phyloP scores from a whole-genome alignment of 2,888 invertebrate genomes.

The Tholera decimalis region DNA sequence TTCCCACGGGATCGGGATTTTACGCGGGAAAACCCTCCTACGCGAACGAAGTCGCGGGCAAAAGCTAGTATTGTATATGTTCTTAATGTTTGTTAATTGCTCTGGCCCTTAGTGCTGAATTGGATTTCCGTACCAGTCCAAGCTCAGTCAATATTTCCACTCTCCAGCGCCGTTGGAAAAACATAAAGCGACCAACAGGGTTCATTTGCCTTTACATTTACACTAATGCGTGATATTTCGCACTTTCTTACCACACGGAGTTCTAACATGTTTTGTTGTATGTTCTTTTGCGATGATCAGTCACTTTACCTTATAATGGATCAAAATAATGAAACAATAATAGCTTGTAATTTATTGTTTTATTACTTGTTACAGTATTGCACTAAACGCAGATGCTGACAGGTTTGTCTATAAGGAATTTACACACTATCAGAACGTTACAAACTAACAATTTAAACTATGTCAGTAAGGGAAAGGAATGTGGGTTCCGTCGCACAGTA shows the following conservation, averaged over 20 bases:
- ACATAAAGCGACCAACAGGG: conserved; percentile 25
- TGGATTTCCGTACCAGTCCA: conserved; percentile 3
- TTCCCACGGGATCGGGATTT: no score
- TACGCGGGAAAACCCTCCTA: no score
- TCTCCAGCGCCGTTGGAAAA: conserved; percentile 17
- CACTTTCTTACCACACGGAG: conserved; percentile 80
- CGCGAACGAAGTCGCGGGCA: no score
- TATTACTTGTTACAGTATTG: conserved; percentile 4
- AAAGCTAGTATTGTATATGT: no score
- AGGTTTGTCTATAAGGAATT: conserved; percentile 23
- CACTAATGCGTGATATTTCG: conserved; percentile 83
- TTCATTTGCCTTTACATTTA: conserved; percentile 76
- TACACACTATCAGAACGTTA: conserved; percentile 24
- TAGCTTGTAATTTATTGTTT: background rate
- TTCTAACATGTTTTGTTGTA: conserved; percentile 40
- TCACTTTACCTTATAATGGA: conserved; percentile 16
- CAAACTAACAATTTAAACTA: conserved; percentile 56
- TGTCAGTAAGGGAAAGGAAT: conserved; percentile 72
- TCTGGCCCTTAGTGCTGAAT: background rate
- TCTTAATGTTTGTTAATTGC: no score
- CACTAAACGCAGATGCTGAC: background rate
- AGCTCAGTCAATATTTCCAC: background rate
- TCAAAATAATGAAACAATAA: conserved; percentile 2
- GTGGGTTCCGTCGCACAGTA: conserved; percentile 67
- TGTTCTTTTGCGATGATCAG: conserved; percentile 15